Conservation (phyloP, 2,888 invertebrate species). For the Patella ulyssiponensis region DNA sequence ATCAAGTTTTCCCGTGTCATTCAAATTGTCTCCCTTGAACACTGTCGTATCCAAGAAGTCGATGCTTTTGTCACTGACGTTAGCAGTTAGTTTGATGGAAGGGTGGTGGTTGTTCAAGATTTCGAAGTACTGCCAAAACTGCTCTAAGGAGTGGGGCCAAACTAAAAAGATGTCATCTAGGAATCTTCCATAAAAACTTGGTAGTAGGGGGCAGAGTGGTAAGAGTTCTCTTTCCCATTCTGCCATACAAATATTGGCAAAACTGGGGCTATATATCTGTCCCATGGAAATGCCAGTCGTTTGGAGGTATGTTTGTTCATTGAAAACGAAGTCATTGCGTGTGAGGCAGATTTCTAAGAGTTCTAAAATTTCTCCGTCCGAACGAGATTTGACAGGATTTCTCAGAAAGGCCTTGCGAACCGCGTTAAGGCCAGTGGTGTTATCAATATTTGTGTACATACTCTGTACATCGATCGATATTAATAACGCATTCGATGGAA, state of each 20-base stretch:
- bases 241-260: not conserved
- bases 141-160: not conserved
- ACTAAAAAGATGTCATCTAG: not conserved
- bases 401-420: slow-evolving; percentile 2
- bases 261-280: not conserved
- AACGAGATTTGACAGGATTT: not conserved
- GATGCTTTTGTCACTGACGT: not conserved
- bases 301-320: not conserved
- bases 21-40: not conserved
- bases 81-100: not conserved
- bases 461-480: too few relatives aligned
- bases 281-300: not conserved
- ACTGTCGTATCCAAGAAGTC: slow-evolving; percentile 2
- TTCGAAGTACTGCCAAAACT: slow-evolving; percentile 2
- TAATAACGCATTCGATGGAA: too few relatives aligned
- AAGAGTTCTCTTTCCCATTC: not conserved
- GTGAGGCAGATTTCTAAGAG: not conserved
- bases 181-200: not conserved
- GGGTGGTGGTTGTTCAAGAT: slow-evolving; percentile 1
- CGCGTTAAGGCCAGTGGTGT: not conserved
- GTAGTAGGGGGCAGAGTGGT: not conserved
- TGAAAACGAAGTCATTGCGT: slow-evolving; percentile 2
- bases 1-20: not conserved
- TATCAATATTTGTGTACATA: too few relatives aligned
- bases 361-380: not conserved